These are phyloP conservation scores for Mellivora capensis DNA, from an alignment of 2,113 vertebrate species.

Conservation along the genomic window DNA sequence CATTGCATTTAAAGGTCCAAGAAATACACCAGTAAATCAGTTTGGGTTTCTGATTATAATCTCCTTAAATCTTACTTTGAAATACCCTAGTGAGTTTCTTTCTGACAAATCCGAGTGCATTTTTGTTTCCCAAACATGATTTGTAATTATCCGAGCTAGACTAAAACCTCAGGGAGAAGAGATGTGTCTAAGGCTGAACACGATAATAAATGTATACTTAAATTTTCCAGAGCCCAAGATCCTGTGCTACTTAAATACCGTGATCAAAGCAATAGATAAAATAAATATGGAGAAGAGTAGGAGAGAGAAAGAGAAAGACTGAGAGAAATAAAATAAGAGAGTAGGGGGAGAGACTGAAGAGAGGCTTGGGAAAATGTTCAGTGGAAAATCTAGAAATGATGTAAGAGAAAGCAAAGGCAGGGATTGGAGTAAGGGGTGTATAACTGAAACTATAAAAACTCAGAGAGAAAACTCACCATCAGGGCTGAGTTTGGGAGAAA, in stretches of 20 bases:
- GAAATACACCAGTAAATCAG: not conserved
- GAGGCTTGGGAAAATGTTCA: constrained; percentile 81
- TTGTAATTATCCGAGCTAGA: constrained; percentile 47
- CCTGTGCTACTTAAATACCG: constrained; percentile 61
- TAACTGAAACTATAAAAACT: constrained; percentile 87
- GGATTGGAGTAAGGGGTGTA: constrained; percentile 84
- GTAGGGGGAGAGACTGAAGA: constrained; percentile 69
- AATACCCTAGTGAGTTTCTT: not conserved
- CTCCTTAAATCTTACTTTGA: constrained; percentile 47
- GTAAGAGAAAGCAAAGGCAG: constrained; percentile 86
- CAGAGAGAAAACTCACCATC: constrained; percentile 78
- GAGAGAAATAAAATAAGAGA: constrained; percentile 35
- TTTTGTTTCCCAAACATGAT: constrained; percentile 6
- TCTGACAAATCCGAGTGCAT: not conserved
- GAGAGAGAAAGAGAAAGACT: not conserved
- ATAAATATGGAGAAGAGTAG: constrained; percentile 34
- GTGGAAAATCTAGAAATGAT: constrained; percentile 89
- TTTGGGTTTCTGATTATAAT: constrained; percentile 25
- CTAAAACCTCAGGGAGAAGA: constrained; percentile 45
- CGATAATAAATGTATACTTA: constrained; percentile 25
- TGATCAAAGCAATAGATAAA: constrained; percentile 69
- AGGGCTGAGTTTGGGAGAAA: constrained; percentile 74
- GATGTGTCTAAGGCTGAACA: constrained; percentile 45
- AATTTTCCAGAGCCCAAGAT: constrained; percentile 47
- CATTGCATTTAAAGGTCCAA: not conserved